These are phyloP conservation scores for Germaria angustata DNA, from an alignment of 2,888 invertebrate species.

Conservation along the genomic window DNA sequence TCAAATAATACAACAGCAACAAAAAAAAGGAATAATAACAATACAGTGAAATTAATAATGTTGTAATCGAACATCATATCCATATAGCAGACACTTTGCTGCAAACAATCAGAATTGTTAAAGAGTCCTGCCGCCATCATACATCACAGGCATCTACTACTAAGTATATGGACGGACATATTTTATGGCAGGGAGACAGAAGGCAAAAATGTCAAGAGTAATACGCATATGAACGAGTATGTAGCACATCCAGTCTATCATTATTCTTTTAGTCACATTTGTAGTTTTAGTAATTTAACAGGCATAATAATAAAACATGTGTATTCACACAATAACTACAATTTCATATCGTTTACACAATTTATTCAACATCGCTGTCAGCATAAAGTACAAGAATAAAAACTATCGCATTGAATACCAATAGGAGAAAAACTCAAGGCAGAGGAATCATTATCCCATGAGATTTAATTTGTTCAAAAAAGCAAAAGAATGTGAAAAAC, in stretches of 20 bases:
- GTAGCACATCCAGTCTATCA: neutral
- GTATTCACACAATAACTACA: constrained; percentile 59
- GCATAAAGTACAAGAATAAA: constrained; percentile 7
- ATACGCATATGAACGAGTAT: constrained; percentile 20
- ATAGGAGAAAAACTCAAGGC: constrained; percentile 10
- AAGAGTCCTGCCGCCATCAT: neutral
- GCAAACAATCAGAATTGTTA: neutral
- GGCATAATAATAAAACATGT: constrained; percentile 54
- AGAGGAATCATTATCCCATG: constrained; percentile 55
- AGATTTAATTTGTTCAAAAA: constrained; percentile 55
- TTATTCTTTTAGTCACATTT: constrained; percentile 17
- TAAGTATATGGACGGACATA: no score
- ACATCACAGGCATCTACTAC: no score
- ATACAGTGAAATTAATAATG: constrained; percentile 54
- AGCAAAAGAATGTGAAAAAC: constrained; percentile 40
- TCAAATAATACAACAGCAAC: neutral
- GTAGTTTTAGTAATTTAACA: constrained; percentile 53
- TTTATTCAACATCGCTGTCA: constrained; percentile 24
- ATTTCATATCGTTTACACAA: constrained; percentile 17
- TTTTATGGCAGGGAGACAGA: neutral
- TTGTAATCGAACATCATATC: constrained; percentile 46
- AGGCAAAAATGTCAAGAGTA: neutral
- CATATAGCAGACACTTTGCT: neutral
- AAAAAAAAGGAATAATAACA: neutral
- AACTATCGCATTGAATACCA: neutral